A percentile compares a stretch with the other conserved stretches of the same genome.
These are phyloP conservation scores for Stegodyphus dumicola DNA, from an alignment of 1,140 invertebrate species.

Conservation along the genomic window DNA sequence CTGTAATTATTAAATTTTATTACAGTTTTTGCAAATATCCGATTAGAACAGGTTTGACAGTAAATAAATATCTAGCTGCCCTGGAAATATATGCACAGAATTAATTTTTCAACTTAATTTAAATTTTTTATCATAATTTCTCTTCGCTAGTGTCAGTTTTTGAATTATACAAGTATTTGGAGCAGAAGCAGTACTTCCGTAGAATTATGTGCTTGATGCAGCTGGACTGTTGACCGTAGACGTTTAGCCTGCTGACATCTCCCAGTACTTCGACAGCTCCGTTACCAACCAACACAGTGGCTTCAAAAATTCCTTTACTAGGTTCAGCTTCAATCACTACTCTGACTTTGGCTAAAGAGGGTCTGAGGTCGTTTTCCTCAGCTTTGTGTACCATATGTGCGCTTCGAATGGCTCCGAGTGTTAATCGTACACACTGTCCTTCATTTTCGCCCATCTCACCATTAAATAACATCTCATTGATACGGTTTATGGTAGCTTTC, in stretches of 20 bases:
- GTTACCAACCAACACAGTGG: slow-evolving; percentile 6
- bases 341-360: background rate
- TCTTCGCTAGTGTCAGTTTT: too few species aligned
- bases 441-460: background rate
- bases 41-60: too few species aligned
- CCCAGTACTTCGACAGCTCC: slow-evolving; percentile 73
- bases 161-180: background rate
- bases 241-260: slow-evolving; percentile 88
- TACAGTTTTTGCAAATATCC: too few species aligned
- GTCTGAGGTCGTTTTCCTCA: background rate
- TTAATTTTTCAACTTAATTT: too few species aligned
- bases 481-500: background rate
- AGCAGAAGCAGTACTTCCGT: slow-evolving; percentile 82
- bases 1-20: too few species aligned
- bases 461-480: slow-evolving; percentile 39
- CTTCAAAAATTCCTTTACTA: slow-evolving; percentile 31
- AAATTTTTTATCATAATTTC: too few species aligned
- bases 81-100: too few species aligned
- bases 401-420: background rate
- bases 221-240: slow-evolving; percentile 81
- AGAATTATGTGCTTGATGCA: slow-evolving; percentile 79
- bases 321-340: slow-evolving; percentile 48
- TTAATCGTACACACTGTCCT: background rate
- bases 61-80: too few species aligned
- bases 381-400: slow-evolving; percentile 19